Evolutionary conservation across 2,888 invertebrate genomes (phyloP), one percentile per base, ranked within the genome.

Genomic region (Drosophila anomelani): DNA sequence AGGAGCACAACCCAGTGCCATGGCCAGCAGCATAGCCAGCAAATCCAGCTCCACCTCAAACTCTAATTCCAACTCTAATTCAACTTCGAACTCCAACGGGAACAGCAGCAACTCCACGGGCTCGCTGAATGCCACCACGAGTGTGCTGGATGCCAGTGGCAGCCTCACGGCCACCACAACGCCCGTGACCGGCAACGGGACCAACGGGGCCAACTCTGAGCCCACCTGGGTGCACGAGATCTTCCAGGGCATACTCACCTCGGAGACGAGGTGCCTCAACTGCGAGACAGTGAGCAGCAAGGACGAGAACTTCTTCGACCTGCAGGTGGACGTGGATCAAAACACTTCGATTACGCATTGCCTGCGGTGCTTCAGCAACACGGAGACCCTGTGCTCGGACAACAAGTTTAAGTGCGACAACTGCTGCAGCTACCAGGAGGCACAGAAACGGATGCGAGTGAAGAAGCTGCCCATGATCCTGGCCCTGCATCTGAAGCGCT

Each of bases 151-250:
- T 17, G 78, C 77, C 15, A 76, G 53, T 55, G 80, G 89, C 6
- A 57, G 80, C 20, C 64, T 85, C 0, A 82, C 83, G 7, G 81
- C 86, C 20, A 89, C 81, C 2, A 80, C 86, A 5, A 86, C 90
- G 20, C 90, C 90, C 4, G 81, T 90, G 1, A 43, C 41, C 12
- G 36, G 39, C n/a, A 78, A 74, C 0, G 83, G 75, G 20, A 80
- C 86, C 29, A 89, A 79, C 41, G 95, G 83, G 93, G 93, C 92
- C 93, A 96, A 91, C 9, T 86, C 91, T 0, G 98, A 98, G 90
- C 97, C 98, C 56, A 99, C 99, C 1, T 99, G 99, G 99, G 99
- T 99, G 72, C 99, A 99, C 92, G 99, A 99, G 93, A 99, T 99
- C 92, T 99, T 99, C 93, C 99, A 99, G 77, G 99, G 99, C 79